A percentile compares a stretch with the other conserved stretches of the same genome.
Conservation (phyloP, 2,888 invertebrate species). For the Drosophila histrio region DNA sequence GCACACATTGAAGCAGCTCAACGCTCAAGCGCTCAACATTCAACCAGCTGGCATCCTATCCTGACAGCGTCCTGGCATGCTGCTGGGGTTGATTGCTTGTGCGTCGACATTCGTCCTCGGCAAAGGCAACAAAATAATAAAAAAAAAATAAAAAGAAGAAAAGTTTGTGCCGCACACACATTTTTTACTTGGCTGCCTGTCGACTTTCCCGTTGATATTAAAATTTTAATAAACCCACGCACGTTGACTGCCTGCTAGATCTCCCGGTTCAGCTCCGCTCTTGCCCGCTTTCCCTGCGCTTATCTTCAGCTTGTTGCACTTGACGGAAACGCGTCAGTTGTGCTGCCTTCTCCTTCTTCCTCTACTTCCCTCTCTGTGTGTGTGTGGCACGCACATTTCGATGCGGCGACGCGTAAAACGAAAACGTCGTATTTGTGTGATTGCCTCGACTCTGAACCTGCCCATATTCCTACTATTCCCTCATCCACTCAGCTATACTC, state of each 20-base stretch:
- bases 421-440: slow-evolving; percentile 73
- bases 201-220: slow-evolving; percentile 76
- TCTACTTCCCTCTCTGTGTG: slow-evolving; percentile 4
- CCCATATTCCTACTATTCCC: not conserved
- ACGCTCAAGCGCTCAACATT: slow-evolving; percentile 24
- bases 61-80: slow-evolving; percentile 27
- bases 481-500: not conserved
- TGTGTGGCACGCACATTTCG: slow-evolving; percentile 74
- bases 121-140: slow-evolving; percentile 2
- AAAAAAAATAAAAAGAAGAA: slow-evolving; percentile 7
- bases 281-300: not conserved
- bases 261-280: not conserved
- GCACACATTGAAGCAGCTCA: slow-evolving; percentile 71
- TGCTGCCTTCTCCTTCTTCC: slow-evolving; percentile 11
- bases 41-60: slow-evolving; percentile 24
- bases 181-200: slow-evolving; percentile 76
- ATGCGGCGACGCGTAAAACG: slow-evolving; percentile 76
- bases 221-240: slow-evolving; percentile 79
- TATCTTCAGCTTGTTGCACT: slow-evolving; percentile 72
- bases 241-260: slow-evolving; percentile 45
- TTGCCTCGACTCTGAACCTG: slow-evolving; percentile 37
- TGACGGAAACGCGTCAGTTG: slow-evolving; percentile 78
- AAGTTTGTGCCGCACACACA: slow-evolving; percentile 72
- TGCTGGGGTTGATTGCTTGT: slow-evolving; percentile 64
- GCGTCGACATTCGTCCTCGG: slow-evolving; percentile 69